Evolutionary conservation across 2,888 invertebrate genomes (phyloP).

Genomic region (Chymomyza procnemis): DNA sequence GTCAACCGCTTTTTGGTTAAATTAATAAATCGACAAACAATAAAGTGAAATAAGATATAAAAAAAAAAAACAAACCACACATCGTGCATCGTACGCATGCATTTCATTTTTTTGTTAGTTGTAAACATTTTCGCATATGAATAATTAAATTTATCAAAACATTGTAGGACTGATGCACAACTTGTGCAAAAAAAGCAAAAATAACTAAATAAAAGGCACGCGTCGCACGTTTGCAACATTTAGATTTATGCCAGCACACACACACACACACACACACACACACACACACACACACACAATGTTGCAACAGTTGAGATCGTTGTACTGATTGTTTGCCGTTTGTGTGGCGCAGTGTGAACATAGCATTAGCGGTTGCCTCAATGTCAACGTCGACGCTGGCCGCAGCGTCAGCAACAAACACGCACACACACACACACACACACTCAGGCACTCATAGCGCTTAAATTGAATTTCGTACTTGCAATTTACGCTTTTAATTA

Average conservation of each 20-base stretch:
- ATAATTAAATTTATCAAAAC: not conserved
- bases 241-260: constrained; percentile 8
- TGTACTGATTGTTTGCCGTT: not conserved
- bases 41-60: constrained; percentile 8
- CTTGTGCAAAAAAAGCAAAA: not conserved
- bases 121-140: not conserved
- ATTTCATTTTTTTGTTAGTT: not conserved
- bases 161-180: not conserved
- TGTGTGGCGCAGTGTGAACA: too few species aligned
- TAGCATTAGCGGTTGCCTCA: constrained; percentile 26
- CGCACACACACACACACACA: constrained; percentile 4
- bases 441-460: constrained; percentile 25
- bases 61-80: not conserved
- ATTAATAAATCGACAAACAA: constrained; percentile 28
- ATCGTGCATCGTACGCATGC: not conserved
- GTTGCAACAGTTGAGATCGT: too few species aligned
- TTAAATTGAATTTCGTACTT: constrained; percentile 65
- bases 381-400: constrained; percentile 39
- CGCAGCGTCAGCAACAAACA: constrained; percentile 10
- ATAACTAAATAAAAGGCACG: constrained; percentile 29
- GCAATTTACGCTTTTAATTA: constrained; percentile 68
- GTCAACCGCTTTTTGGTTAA: constrained; percentile 14
- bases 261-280: too few species aligned
- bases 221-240: constrained; percentile 42
- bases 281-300: too few species aligned